Evolutionary conservation across 2,888 invertebrate species (phyloP).

Genomic region (Augochlorella aurata): DNA sequence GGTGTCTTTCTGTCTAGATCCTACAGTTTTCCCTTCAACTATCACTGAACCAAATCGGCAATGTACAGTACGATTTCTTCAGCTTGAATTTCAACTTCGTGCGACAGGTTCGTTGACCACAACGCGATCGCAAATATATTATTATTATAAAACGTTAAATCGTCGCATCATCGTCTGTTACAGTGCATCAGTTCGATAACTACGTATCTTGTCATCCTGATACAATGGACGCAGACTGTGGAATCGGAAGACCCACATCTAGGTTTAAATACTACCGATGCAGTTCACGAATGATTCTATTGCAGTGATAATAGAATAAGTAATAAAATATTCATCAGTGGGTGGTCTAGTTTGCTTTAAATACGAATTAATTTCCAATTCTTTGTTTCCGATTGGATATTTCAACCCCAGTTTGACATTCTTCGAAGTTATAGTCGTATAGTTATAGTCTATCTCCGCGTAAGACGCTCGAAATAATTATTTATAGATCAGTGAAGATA

Average conservation of each 20-base stretch:
- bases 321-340: too few relatives aligned
- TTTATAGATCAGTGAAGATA: too few relatives aligned
- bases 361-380: too few relatives aligned
- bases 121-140: too few relatives aligned
- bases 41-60: conserved; percentile 14
- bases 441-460: too few relatives aligned
- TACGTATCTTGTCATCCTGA: conserved; percentile 47
- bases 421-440: too few relatives aligned
- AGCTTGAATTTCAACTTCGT: conserved; percentile 21
- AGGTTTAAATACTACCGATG: neutral
- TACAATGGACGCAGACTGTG: conserved; percentile 12
- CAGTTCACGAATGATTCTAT: neutral
- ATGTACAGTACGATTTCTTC: conserved; percentile 16
- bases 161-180: neutral
- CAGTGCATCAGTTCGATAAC: conserved; percentile 39
- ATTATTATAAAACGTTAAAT: too few relatives aligned
- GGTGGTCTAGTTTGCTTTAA: too few relatives aligned
- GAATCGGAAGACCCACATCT: neutral
- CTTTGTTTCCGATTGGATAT: too few relatives aligned
- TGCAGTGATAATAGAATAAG: too few relatives aligned
- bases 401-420: too few relatives aligned
- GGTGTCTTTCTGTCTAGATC: conserved; percentile 21
- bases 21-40: conserved; percentile 55
- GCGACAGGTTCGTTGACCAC: neutral
- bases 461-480: too few relatives aligned